Conservation (phyloP, 2,797 vertebrate genomes). For the Pipistrellus nathusii region DNA sequence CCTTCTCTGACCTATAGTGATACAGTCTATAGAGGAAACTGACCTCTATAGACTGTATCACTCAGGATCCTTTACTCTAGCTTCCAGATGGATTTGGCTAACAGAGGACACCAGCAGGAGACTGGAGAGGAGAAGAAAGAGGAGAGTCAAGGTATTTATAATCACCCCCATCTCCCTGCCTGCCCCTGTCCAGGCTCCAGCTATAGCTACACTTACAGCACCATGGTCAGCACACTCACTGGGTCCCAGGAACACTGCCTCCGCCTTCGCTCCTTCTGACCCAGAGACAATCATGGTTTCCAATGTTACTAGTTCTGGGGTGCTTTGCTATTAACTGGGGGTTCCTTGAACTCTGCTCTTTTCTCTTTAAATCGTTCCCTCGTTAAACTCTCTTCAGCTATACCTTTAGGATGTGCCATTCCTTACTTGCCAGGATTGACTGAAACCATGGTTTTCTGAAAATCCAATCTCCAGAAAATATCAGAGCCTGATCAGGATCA, state of each 20-base stretch:
- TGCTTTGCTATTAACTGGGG: not conserved
- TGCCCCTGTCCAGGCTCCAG: not conserved
- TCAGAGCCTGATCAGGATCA: not conserved
- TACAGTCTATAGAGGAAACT: too few species aligned
- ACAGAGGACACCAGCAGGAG: not conserved
- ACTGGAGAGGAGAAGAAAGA: not conserved
- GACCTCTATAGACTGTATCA: not conserved
- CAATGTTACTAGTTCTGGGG: not conserved
- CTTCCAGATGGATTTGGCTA: not conserved
- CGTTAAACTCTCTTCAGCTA: not conserved
- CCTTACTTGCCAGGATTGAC: not conserved
- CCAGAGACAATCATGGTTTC: not conserved
- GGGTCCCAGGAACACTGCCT: not conserved
- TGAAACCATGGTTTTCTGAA: not conserved
- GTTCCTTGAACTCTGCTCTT: not conserved
- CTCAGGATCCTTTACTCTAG: not conserved
- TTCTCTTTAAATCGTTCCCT: not conserved
- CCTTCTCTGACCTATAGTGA: conserved; percentile 25
- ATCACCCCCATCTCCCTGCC: not conserved
- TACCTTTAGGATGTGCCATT: not conserved
- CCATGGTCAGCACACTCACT: not conserved
- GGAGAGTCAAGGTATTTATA: not conserved
- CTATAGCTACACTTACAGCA: not conserved
- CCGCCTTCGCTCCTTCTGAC: not conserved
- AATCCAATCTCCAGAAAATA: conserved; percentile 14